Evolutionary conservation across 37 sponge, comb jelly and placozoan species (phyloP).

Genomic region (Bolinopsis microptera): DNA sequence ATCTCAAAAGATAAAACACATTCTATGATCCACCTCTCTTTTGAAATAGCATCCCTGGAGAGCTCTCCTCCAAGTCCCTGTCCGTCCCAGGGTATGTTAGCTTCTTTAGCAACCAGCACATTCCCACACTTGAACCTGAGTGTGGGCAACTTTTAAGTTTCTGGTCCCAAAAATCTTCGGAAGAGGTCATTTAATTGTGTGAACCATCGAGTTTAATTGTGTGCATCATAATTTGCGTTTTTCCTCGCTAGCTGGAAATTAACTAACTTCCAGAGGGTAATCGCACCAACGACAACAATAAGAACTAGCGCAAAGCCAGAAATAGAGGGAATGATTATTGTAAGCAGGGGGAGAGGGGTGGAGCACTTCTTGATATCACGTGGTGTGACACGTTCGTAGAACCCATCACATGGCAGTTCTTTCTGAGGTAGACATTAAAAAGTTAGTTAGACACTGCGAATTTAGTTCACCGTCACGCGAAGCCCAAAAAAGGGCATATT

Average conservation of each 20-base stretch:
- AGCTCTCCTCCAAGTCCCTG: constrained; percentile 57
- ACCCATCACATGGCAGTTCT: constrained; percentile 6
- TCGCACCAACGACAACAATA: background rate
- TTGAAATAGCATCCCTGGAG: constrained; percentile 33
- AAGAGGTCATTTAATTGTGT: no score
- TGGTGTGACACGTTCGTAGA: constrained; percentile 9
- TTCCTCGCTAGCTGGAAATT: no score
- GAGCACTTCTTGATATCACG: background rate
- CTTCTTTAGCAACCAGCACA: background rate
- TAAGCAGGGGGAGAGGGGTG: background rate
- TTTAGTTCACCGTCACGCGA: constrained; percentile 4
- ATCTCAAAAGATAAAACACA: no score
- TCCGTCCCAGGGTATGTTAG: constrained; percentile 4
- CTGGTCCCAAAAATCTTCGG: no score
- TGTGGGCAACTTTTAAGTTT: no score
- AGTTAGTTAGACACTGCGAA: no score
- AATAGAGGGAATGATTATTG: background rate
- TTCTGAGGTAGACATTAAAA: no score
- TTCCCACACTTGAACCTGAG: background rate
- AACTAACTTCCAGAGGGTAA: background rate
- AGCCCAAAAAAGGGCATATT: no score
- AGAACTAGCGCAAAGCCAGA: background rate
- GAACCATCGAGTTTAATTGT: no score
- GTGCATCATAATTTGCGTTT: no score
- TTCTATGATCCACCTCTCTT: constrained; percentile 40